Conservation (phyloP, 2,888 invertebrate genomes). For the Troides aeacus region DNA sequence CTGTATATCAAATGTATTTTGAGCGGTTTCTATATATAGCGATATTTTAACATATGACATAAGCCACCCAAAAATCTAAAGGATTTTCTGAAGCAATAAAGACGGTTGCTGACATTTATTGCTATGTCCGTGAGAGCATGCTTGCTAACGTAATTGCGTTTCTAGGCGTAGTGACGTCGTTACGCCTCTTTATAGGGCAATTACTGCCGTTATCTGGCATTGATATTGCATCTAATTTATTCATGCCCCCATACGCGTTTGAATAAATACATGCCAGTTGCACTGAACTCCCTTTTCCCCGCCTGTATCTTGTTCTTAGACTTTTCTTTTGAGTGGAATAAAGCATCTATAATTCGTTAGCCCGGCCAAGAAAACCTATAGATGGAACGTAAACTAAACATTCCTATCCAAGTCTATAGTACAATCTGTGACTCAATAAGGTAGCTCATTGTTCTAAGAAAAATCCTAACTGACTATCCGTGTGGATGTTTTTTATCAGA, state of each 20-base stretch:
- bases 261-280: slow-evolving; percentile 65
- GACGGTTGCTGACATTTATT: slow-evolving; percentile 59
- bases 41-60: slow-evolving; percentile 29
- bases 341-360: slow-evolving; percentile 45
- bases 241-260: slow-evolving; percentile 60
- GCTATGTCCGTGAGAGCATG: slow-evolving; percentile 66
- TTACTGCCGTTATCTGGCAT: slow-evolving; percentile 77
- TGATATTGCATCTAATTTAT: slow-evolving; percentile 77
- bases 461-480: neutral
- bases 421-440: slow-evolving; percentile 38
- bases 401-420: slow-evolving; percentile 40
- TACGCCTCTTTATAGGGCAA: slow-evolving; percentile 76
- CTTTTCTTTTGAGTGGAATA: slow-evolving; percentile 51
- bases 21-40: slow-evolving; percentile 31
- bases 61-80: slow-evolving; percentile 52
- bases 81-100: slow-evolving; percentile 60
- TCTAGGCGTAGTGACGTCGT: slow-evolving; percentile 73
- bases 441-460: slow-evolving; percentile 39
- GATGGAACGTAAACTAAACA: slow-evolving; percentile 40
- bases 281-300: slow-evolving; percentile 46
- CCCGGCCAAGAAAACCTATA: slow-evolving; percentile 37
- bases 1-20: neutral
- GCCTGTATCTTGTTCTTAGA: slow-evolving; percentile 42
- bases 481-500: neutral
- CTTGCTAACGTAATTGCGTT: slow-evolving; percentile 68